Base-by-base conservation (phyloP, 1,140 invertebrate genomes). In the Drosophila sp. region DNA sequence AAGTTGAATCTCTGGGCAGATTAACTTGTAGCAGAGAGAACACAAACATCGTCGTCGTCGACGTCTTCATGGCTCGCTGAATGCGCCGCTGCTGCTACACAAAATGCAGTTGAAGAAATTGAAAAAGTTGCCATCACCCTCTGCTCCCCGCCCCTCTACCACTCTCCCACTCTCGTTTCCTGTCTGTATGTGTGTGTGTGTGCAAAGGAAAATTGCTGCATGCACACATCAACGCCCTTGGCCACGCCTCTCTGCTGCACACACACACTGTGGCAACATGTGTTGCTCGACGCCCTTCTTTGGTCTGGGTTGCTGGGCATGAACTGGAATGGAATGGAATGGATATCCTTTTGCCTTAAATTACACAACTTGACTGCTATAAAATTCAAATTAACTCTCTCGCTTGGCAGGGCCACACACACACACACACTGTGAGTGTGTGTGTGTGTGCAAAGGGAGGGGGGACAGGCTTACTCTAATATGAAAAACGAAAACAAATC, bases 341-440 rank as follows among this genome's bases (percentile, higher is more conserved):
- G 56, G 56, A 58, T 58, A 58, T 58, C 56, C 56, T 58, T 58
- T 61, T 61, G 60, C 60, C 78, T 83, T 72, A 89, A 87, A 87
- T 89, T 87, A 89, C 83, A 83, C 79, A 87, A 87, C 83, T 87
- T 89, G 83, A 77, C 83, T 87, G 83, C 76, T 89, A 83, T 89
- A 87, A 87, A 87, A 87, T 87, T 87, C 83, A 87, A 87, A 87
- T 87, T 87, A 87, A 87, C 83, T 87, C 80, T 76, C 70, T 56
- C 76, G 72, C 47, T 27, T 62, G 61, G 17, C 64, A 60, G 32
- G 30, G 55, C 60, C 27, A n/a, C 17, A 17, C 17, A 17, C 17
- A 38, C 35, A 30, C 30, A 30, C 4, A 30, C 30, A 11, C 2
- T 38, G 35, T 38, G 10, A 11, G 10, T 8, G 11, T 38, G 35